Conservation (phyloP, 2,113 vertebrate genomes). For the Trochalopteron elliotii region DNA sequence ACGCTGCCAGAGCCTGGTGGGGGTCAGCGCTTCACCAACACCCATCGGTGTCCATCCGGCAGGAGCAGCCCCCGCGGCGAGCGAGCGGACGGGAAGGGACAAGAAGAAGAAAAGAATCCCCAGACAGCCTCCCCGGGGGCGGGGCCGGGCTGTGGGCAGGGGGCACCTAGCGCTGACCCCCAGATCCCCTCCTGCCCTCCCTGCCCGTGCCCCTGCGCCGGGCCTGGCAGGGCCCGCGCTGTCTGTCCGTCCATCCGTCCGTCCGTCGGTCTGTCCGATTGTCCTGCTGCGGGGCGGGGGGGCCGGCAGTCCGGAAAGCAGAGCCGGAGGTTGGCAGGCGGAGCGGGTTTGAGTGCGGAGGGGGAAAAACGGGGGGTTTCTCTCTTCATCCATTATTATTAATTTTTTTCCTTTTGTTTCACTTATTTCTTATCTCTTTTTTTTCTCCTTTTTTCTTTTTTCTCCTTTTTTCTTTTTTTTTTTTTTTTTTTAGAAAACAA, state of each 20-base stretch:
- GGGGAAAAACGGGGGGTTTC: neutral
- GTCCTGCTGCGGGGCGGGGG: slow-evolving; percentile 53
- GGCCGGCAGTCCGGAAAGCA: slow-evolving; percentile 23
- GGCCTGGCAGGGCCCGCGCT: neutral
- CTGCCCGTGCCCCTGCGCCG: neutral
- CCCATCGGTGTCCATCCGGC: neutral
- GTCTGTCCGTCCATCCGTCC: neutral
- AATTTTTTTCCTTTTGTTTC: neutral
- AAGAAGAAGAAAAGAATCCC: neutral
- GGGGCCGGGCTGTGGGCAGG: neutral
- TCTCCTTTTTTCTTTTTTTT: neutral
- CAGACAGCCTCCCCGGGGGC: neutral
- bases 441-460: accelerated
- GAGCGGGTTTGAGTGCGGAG: slow-evolving; percentile 27
- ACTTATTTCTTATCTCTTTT: neutral
- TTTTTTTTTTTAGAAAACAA: slow-evolving; percentile 31
- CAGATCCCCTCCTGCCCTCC: neutral
- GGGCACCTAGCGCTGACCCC: neutral
- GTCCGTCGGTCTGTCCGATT: slow-evolving; percentile 8
- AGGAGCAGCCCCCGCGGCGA: neutral
- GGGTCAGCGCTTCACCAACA: neutral
- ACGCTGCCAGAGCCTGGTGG: neutral
- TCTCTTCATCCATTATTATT: slow-evolving; percentile 6
- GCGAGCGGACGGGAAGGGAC: neutral
- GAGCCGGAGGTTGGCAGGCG: slow-evolving; percentile 11